A percentile compares a stretch with the other conserved stretches of the same genome.
These are phyloP conservation scores for Athetis lepigone DNA, from an alignment of 2,888 invertebrate species.

Conservation along the genomic window DNA sequence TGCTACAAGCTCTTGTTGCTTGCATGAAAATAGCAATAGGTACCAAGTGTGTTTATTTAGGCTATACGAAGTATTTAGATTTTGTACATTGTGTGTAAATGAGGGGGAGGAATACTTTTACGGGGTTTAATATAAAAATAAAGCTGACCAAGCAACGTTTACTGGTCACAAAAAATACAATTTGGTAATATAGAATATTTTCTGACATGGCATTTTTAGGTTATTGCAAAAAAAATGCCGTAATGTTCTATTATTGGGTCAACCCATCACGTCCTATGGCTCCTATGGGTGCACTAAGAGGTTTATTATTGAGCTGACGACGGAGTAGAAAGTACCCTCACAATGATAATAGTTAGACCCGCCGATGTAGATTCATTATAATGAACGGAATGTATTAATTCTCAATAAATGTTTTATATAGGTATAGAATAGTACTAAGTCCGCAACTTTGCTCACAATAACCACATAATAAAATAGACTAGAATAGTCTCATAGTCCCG, in stretches of 20 bases:
- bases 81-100: background rate
- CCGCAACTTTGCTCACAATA: too few relatives aligned
- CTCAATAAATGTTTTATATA: too few relatives aligned
- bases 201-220: background rate
- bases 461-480: too few relatives aligned
- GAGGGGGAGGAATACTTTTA: background rate
- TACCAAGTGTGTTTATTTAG: constrained; percentile 24
- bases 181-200: background rate
- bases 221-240: background rate
- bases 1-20: constrained; percentile 72
- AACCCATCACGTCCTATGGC: background rate
- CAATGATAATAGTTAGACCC: background rate
- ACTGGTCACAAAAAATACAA: background rate
- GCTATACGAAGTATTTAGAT: background rate
- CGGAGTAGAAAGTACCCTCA: background rate
- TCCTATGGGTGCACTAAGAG: constrained; percentile 1
- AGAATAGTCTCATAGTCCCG: too few relatives aligned
- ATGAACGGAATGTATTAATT: background rate
- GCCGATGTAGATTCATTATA: background rate
- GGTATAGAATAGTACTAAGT: too few relatives aligned
- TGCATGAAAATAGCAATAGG: constrained; percentile 65
- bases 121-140: background rate
- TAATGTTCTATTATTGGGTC: background rate
- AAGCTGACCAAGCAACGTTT: background rate
- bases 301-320: constrained; percentile 6